These are phyloP conservation scores for Eristalis arbustorum DNA, from an alignment of 2,888 invertebrate species.

Conservation along the genomic window DNA sequence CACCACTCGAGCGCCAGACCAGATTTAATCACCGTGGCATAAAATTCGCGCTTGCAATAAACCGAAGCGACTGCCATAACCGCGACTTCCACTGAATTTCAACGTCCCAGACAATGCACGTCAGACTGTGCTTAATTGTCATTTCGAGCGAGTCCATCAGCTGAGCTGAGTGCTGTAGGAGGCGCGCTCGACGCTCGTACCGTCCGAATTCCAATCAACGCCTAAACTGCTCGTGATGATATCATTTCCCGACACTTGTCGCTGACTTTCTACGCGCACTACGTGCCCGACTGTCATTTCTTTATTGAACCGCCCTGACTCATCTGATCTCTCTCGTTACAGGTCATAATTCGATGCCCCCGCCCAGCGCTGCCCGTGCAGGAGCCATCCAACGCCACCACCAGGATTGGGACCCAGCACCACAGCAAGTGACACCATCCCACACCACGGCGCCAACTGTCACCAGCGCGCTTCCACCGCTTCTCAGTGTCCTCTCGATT, in stretches of 20 bases:
- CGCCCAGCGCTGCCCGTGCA: slow-evolving; percentile 11
- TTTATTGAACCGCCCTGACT: background rate
- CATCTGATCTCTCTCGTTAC: background rate
- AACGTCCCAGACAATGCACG: too few species aligned
- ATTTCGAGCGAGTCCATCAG: too few species aligned
- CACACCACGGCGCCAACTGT: background rate
- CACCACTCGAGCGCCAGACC: too few species aligned
- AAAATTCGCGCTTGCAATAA: too few species aligned
- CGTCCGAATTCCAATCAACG: background rate
- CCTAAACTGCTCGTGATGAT: background rate
- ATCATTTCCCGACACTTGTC: background rate
- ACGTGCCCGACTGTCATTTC: background rate
- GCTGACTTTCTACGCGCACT: background rate
- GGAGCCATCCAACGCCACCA: slow-evolving; percentile 28
- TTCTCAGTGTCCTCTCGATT: slow-evolving; percentile 30
- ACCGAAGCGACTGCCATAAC: too few species aligned
- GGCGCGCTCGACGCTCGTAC: background rate
- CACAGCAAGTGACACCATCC: background rate
- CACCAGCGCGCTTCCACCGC: background rate
- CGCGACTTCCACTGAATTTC: too few species aligned
- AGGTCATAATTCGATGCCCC: slow-evolving; percentile 59
- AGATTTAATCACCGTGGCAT: too few species aligned
- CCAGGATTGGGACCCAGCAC: slow-evolving; percentile 30
- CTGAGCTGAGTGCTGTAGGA: background rate
- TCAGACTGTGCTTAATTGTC: too few species aligned